Evolutionary conservation across 2,888 invertebrate species (phyloP).

Genomic region (Notodonta dromedarius): DNA sequence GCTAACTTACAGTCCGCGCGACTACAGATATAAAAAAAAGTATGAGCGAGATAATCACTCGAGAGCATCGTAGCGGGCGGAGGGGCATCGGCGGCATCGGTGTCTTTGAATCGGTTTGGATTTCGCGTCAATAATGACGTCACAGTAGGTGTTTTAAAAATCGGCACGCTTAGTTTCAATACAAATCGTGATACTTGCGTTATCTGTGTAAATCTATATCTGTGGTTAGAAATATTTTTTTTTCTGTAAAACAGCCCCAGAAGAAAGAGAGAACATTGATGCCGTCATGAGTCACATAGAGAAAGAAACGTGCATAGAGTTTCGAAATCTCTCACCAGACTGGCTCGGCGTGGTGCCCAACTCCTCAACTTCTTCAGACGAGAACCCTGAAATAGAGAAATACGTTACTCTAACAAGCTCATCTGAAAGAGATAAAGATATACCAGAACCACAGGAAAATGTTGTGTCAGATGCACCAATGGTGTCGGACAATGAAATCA

Average conservation of each 20-base stretch:
- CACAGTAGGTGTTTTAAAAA: too few species aligned
- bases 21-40: too few species aligned
- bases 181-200: too few species aligned
- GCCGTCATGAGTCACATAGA: slow-evolving; percentile 70
- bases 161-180: too few species aligned
- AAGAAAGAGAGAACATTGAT: slow-evolving; percentile 70
- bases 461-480: not conserved
- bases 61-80: too few species aligned
- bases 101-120: too few species aligned
- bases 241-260: slow-evolving; percentile 49
- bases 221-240: too few species aligned
- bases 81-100: too few species aligned
- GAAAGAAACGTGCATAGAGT: slow-evolving; percentile 71
- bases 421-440: not conserved
- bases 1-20: too few species aligned
- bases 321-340: slow-evolving; percentile 45
- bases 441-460: not conserved
- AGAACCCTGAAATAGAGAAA: not conserved
- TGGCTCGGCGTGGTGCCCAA: slow-evolving; percentile 4
- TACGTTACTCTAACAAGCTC: not conserved
- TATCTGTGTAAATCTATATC: too few species aligned
- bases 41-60: too few species aligned
- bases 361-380: not conserved
- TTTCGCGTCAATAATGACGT: too few species aligned
- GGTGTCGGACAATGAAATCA: slow-evolving; percentile 33